phyloP scores from a whole-genome alignment of 64 coral and sea anemone genomes.

The Cladopsammia gracilis region DNA sequence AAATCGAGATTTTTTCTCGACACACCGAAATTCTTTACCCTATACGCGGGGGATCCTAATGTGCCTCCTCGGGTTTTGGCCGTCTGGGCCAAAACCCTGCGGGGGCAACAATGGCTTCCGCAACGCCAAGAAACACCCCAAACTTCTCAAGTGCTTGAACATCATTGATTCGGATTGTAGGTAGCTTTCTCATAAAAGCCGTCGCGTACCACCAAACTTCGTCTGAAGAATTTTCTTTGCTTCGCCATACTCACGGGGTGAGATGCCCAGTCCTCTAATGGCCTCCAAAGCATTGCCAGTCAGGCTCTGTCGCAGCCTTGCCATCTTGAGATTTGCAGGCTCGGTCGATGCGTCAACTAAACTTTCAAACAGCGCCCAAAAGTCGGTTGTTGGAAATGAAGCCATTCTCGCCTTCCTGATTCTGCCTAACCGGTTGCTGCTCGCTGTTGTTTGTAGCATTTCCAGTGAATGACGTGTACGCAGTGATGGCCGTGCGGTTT shows the following conservation, averaged over 20 bases:
- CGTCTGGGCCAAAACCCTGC: slow-evolving; percentile 59
- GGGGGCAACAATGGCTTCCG: no score
- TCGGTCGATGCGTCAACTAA: slow-evolving; percentile 39
- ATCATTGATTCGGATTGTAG: slow-evolving; percentile 20
- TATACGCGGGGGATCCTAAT: no score
- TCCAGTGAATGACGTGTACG: not conserved
- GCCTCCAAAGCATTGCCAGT: slow-evolving; percentile 12
- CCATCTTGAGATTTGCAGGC: slow-evolving; percentile 51
- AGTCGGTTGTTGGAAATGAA: not conserved
- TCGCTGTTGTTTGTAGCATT: not conserved
- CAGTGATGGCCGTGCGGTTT: not conserved
- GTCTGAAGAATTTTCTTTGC: slow-evolving; percentile 56
- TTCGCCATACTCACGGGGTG: slow-evolving; percentile 41
- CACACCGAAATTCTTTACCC: no score
- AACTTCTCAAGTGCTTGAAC: slow-evolving; percentile 47
- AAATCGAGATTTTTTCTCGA: no score
- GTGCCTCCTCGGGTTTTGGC: slow-evolving; percentile 74
- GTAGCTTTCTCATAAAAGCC: slow-evolving; percentile 26
- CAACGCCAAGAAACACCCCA: no score
- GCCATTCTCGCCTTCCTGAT: slow-evolving; percentile 11
- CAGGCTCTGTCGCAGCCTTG: slow-evolving; percentile 49
- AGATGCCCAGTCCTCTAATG: slow-evolving; percentile 29
- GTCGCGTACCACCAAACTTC: slow-evolving; percentile 50
- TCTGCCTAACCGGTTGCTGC: not conserved
- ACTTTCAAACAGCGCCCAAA: slow-evolving; percentile 29